These are phyloP conservation scores for Plodia interpunctella DNA, from an alignment of 1,140 invertebrate species.

Conservation along the genomic window DNA sequence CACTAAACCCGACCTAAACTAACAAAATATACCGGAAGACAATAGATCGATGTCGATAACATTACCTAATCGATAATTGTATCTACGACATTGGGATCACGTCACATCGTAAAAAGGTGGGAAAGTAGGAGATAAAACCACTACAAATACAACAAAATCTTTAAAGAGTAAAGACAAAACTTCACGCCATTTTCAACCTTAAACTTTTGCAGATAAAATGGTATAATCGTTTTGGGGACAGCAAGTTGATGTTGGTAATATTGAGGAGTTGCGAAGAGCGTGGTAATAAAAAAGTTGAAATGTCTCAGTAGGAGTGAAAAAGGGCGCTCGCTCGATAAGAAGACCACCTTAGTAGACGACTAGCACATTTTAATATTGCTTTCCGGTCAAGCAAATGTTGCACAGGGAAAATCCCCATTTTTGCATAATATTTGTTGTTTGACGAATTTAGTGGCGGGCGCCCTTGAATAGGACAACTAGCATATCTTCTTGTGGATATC, in stretches of 20 bases:
- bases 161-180: neutral
- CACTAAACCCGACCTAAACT: conserved; percentile 57
- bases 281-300: conserved; percentile 74
- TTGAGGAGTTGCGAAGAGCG: conserved; percentile 66
- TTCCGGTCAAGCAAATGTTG: conserved; percentile 39
- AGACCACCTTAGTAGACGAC: conserved; percentile 61
- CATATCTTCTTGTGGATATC: too few relatives aligned
- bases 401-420: neutral
- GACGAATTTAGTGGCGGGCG: too few relatives aligned
- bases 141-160: conserved; percentile 27
- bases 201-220: conserved; percentile 21
- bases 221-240: neutral
- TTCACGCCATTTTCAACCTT: conserved; percentile 27
- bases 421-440: too few relatives aligned
- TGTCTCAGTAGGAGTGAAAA: conserved; percentile 69
- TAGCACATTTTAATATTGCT: conserved; percentile 54
- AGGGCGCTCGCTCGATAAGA: conserved; percentile 62
- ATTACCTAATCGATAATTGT: conserved; percentile 75
- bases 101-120: conserved; percentile 72
- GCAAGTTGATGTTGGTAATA: conserved; percentile 23
- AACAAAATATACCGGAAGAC: conserved; percentile 73
- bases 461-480: too few relatives aligned
- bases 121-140: conserved; percentile 73
- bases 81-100: conserved; percentile 70
- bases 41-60: conserved; percentile 66